These are phyloP conservation scores for Cybosia mesomella DNA, from an alignment of 2,888 invertebrate species.

Conservation along the genomic window DNA sequence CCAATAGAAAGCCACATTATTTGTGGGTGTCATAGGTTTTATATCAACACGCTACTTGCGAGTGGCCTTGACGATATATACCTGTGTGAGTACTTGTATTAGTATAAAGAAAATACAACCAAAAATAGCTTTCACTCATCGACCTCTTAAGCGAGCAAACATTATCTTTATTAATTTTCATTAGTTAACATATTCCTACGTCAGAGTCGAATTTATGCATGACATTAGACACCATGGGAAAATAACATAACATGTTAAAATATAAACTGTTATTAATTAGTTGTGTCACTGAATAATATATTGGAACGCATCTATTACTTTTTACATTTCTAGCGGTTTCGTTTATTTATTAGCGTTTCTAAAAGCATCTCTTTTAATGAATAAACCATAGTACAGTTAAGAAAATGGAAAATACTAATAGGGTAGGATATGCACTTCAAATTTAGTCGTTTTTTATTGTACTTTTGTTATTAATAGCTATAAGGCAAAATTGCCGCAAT, in stretches of 20 bases:
- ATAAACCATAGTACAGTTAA: neutral
- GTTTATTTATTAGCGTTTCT: constrained; percentile 9
- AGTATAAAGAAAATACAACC: neutral
- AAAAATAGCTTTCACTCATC: neutral
- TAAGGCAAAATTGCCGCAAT: too few species aligned
- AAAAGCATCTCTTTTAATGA: neutral
- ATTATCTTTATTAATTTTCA: constrained; percentile 35
- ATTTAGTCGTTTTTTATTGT: too few species aligned
- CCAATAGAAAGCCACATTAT: too few species aligned
- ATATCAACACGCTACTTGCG: too few species aligned
- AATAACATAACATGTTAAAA: too few species aligned
- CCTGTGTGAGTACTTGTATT: neutral
- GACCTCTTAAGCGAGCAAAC: constrained; percentile 27
- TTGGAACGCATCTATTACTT: constrained; percentile 18
- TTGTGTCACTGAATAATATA: constrained; percentile 41
- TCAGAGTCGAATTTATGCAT: constrained; percentile 42
- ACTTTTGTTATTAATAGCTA: too few species aligned
- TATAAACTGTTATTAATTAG: constrained; percentile 41
- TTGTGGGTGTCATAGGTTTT: too few species aligned
- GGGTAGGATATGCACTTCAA: too few species aligned
- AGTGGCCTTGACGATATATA: neutral
- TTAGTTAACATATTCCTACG: constrained; percentile 45
- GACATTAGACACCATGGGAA: constrained; percentile 44
- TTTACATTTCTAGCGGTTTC: neutral
- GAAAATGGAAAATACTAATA: neutral